These are phyloP conservation scores for Globodera ellingtonae DNA, from an alignment of 1,140 invertebrate species.

Conservation along the genomic window DNA sequence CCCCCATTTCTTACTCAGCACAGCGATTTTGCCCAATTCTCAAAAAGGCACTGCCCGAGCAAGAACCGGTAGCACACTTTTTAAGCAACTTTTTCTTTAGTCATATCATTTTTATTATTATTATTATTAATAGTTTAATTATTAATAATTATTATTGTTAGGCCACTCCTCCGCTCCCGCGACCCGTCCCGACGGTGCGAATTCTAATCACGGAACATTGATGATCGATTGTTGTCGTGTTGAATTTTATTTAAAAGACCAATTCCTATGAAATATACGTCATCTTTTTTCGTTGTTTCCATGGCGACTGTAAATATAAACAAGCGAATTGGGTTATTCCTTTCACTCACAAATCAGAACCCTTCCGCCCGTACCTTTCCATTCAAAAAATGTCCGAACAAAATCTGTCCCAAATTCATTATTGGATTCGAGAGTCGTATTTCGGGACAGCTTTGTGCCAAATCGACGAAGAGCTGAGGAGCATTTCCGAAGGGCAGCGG, in stretches of 20 bases:
- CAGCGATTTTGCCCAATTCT: constrained; percentile 20
- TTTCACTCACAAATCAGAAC: too few species aligned
- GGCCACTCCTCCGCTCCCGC: constrained; percentile 14
- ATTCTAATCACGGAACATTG: constrained; percentile 20
- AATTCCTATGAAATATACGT: too few species aligned
- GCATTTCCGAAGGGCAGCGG: constrained; percentile 17
- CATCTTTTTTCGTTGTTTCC: too few species aligned
- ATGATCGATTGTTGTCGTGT: not conserved
- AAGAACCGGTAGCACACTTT: constrained; percentile 25
- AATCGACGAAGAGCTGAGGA: constrained; percentile 21
- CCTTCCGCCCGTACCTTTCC: too few species aligned
- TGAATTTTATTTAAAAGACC: too few species aligned
- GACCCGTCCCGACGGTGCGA: constrained; percentile 9
- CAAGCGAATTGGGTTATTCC: too few species aligned
- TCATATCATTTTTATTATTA: too few species aligned
- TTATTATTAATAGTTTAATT: too few species aligned
- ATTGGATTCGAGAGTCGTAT: constrained; percentile 33
- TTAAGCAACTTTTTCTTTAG: not conserved
- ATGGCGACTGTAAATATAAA: too few species aligned
- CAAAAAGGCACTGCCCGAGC: constrained; percentile 2
- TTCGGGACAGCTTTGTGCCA: constrained; percentile 32
- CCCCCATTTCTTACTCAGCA: constrained; percentile 22
- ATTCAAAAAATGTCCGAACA: not conserved
- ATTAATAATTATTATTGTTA: not conserved
- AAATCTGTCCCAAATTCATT: constrained; percentile 22